Base-by-base conservation (phyloP, 2,113 vertebrate species). In the Crotophaga sulcirostris region DNA sequence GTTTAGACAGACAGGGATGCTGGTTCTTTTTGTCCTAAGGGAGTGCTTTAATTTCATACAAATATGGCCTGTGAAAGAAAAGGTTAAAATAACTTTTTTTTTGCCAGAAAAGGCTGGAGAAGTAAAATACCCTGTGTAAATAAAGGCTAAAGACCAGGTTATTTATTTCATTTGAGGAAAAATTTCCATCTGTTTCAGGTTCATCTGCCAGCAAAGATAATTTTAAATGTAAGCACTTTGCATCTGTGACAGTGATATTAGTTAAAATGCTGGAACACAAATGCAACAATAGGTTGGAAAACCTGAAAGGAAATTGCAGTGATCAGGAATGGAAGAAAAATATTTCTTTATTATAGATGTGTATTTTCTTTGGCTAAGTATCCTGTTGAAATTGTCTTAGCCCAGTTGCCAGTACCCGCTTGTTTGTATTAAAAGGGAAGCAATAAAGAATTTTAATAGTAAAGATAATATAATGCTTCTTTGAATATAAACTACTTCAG, bases 1-100 rank as follows among this genome's bases (percentile, higher is more conserved):
- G 55, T 73, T 90, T 67, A 88, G 28, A 78, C 33, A 88, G 54
- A 31, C 47, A 76, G 45, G 21, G 91, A 90, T 6, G 4, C 24
- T 76, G 12, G 21, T 94, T 59, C 51, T 36, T 38, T 12, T 70
- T 7, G 0, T 83, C 76, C 60, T 75, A 56, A 72, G 85, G 82
- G 75, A 81, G 63, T 84, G 16, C 85, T 95, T 92, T 68, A 55
- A n/a, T 89, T 96, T 96, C 79, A 72, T 64, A 89, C 17, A 89
- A 90, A 78, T 38, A 56, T 3, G 6, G 34, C 42, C 34, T 72
- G 91, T 74, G 64, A 86, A 92, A 94, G 25, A 54, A 84, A 86
- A 84, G 51, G 58, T 84, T 82, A 81, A 94, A 95, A 72, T 79
- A 85, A 73, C 40, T 29, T 76, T 94, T 95, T 85, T 49, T 49